phyloP scores from a whole-genome alignment of 2,888 invertebrate genomes.

The Synergus japonicus region DNA sequence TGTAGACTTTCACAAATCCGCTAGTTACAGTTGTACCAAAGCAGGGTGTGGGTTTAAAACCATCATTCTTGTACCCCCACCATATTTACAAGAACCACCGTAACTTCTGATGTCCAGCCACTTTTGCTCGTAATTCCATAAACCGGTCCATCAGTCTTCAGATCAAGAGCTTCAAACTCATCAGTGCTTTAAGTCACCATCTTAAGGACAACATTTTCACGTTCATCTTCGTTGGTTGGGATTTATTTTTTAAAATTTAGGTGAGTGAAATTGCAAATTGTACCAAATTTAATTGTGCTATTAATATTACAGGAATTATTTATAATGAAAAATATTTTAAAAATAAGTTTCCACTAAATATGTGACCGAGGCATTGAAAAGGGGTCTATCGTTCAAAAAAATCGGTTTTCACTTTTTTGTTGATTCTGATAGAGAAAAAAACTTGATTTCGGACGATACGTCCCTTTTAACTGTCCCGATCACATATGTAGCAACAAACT shows the following conservation, averaged over 20 bases:
- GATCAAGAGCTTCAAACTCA: not conserved
- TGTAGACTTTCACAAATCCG: not conserved
- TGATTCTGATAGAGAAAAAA: no score
- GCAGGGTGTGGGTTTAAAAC: not conserved
- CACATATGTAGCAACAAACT: no score
- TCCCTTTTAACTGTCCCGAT: no score
- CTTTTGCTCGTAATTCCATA: conserved; percentile 12
- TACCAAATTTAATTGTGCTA: not conserved
- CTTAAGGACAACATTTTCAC: not conserved
- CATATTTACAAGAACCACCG: not conserved
- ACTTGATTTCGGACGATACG: no score
- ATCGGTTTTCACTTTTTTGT: not conserved
- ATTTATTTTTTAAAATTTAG: not conserved
- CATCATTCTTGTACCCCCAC: conserved; percentile 8
- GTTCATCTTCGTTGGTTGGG: not conserved
- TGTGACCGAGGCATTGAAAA: no score
- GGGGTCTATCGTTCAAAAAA: not conserved
- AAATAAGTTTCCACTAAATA: no score
- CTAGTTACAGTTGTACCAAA: not conserved
- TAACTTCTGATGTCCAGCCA: conserved; percentile 28
- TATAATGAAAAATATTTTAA: no score
- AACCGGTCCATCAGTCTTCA: conserved; percentile 14
- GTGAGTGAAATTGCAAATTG: not conserved
- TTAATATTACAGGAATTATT: not conserved
- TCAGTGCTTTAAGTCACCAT: conserved; percentile 3